These are phyloP conservation scores for Agonopterix alstromeriana DNA, from an alignment of 2,888 invertebrate species.

Conservation along the genomic window DNA sequence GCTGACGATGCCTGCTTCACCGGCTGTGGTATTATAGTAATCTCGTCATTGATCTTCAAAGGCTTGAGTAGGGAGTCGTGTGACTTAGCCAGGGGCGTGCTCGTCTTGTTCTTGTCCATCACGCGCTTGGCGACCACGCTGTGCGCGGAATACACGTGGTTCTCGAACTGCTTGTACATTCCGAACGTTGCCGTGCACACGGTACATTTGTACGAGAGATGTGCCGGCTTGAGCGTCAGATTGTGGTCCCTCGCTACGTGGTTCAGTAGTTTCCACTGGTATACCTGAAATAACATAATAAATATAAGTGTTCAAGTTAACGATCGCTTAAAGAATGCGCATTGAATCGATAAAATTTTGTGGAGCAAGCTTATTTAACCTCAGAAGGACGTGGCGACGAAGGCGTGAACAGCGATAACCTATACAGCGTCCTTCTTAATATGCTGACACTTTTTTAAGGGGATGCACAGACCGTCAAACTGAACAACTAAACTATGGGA, in stretches of 20 bases:
- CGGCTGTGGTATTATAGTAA: constrained; percentile 92
- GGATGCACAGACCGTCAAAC: no score
- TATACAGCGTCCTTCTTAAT: no score
- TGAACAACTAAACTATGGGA: no score
- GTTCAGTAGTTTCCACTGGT: constrained; percentile 94
- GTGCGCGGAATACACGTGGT: constrained; percentile 95
- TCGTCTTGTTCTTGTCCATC: constrained; percentile 52
- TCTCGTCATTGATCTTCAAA: constrained; percentile 91
- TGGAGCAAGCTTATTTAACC: no score
- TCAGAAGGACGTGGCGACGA: no score
- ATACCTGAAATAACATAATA: constrained; percentile 78
- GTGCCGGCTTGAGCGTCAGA: constrained; percentile 93
- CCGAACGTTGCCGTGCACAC: constrained; percentile 96
- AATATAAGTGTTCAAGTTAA: no score
- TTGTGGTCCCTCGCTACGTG: constrained; percentile 95
- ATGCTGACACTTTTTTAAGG: no score
- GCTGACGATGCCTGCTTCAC: constrained; percentile 44
- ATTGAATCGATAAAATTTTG: no score
- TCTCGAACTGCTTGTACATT: constrained; percentile 96
- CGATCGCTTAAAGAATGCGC: no score
- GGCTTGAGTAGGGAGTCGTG: constrained; percentile 79
- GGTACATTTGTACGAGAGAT: constrained; percentile 95
- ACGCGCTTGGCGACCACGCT: constrained; percentile 90
- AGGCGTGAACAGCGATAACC: no score
- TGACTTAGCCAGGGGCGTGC: constrained; percentile 29